phyloP scores from a whole-genome alignment of 2,797 vertebrate genomes.

The Pelochelys cantorii region DNA sequence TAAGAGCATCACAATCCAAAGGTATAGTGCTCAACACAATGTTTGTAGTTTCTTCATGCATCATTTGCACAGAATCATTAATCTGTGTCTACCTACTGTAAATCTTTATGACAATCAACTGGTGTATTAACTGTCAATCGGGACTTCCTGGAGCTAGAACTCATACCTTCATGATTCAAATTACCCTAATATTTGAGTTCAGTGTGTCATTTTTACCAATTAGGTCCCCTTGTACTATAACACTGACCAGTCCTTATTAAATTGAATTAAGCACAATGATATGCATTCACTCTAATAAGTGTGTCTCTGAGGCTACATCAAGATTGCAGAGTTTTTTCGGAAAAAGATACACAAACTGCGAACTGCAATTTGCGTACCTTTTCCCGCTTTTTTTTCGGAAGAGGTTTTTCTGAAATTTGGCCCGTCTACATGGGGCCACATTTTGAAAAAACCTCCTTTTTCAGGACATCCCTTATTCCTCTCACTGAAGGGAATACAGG shows the following conservation, averaged over 20 bases:
- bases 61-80: neutral
- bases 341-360: too few relatives aligned
- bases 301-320: too few relatives aligned
- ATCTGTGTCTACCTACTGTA: neutral
- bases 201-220: neutral
- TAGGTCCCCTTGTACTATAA: neutral
- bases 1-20: neutral
- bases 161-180: neutral
- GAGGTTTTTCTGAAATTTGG: too few relatives aligned
- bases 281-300: neutral
- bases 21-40: neutral
- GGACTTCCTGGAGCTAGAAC: neutral
- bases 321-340: too few relatives aligned
- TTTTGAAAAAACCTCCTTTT: too few relatives aligned
- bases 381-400: too few relatives aligned
- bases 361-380: too few relatives aligned
- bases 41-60: neutral
- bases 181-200: neutral
- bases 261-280: neutral
- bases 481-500: too few relatives aligned
- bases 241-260: neutral
- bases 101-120: accelerated
- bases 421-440: too few relatives aligned
- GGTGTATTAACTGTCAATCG: neutral
- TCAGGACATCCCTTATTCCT: too few relatives aligned